These are phyloP conservation scores for Antechinus stuartii DNA, from an alignment of 2,113 vertebrate species.

Conservation along the genomic window DNA sequence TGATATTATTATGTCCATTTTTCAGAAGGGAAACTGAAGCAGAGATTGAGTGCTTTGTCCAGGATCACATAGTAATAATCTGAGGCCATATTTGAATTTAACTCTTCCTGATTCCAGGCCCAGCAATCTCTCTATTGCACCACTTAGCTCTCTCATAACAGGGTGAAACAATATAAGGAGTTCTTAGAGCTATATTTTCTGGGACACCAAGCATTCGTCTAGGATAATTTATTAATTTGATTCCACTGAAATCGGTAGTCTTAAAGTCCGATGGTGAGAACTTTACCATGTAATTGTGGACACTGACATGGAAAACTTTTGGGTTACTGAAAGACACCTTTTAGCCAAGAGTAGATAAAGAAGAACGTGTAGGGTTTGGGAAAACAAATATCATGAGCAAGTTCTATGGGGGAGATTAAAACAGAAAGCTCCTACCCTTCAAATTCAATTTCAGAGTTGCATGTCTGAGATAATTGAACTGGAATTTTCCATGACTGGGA, in stretches of 20 bases:
- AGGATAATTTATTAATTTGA: background rate
- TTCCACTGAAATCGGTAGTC: background rate
- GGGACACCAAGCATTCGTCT: background rate
- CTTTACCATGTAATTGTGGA: background rate
- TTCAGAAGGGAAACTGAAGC: background rate
- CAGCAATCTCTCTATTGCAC: background rate
- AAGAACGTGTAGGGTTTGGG: background rate
- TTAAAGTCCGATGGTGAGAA: background rate
- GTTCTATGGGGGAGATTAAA: background rate
- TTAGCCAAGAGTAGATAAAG: background rate
- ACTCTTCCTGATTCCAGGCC: background rate
- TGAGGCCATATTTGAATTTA: background rate
- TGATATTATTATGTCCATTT: background rate
- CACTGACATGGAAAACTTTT: background rate
- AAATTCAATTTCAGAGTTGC: constrained; percentile 3
- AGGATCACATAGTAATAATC: background rate
- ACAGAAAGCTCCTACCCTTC: background rate
- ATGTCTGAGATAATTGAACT: background rate
- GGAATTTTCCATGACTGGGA: constrained; percentile 23
- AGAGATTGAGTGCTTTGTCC: background rate
- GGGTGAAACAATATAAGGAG: background rate
- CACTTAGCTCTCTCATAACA: background rate
- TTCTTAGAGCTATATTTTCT: background rate
- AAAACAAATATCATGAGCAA: background rate
- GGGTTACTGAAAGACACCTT: background rate